Evolutionary conservation across 2,797 vertebrate species (phyloP).

Genomic region (Hyperoplus lanceolatus): DNA sequence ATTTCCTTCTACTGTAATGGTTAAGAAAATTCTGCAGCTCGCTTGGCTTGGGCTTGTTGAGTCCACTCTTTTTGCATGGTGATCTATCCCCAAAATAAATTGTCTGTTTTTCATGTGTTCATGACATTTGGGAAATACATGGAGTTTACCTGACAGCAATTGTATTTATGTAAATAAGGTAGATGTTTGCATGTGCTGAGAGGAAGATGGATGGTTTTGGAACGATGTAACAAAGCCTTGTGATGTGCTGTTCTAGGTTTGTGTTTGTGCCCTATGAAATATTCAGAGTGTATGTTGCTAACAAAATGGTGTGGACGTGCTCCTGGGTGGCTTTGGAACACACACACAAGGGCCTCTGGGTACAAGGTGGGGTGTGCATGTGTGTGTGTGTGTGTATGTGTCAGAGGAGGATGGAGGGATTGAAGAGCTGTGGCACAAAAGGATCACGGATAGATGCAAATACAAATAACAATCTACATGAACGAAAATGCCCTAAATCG

Average conservation of each 20-base stretch:
- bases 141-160: conserved; percentile 1
- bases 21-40: not conserved
- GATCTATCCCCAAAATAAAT: not conserved
- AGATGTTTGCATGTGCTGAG: conserved; percentile 33
- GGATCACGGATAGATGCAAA: not conserved
- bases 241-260: conserved; percentile 47
- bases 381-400: not conserved
- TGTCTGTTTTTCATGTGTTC: conserved; percentile 1
- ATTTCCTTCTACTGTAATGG: not conserved
- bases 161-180: conserved; percentile 50
- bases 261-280: conserved; percentile 75
- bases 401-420: not conserved
- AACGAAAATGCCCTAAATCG: not conserved
- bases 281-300: conserved; percentile 72
- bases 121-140: conserved; percentile 32
- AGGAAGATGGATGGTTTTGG: not conserved
- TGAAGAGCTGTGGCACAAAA: not conserved
- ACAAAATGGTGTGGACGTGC: conserved; percentile 65
- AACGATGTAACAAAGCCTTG: conserved; percentile 33
- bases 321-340: conserved; percentile 51
- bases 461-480: not conserved
- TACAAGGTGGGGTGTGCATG: conserved; percentile 12
- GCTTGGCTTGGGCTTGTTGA: not conserved
- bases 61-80: not conserved
- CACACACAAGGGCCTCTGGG: conserved; percentile 53